Evolutionary conservation across 2,797 vertebrate genomes (phyloP), one percentile per base, ranked within the genome.

Genomic region (Megalops cyprinoides): DNA sequence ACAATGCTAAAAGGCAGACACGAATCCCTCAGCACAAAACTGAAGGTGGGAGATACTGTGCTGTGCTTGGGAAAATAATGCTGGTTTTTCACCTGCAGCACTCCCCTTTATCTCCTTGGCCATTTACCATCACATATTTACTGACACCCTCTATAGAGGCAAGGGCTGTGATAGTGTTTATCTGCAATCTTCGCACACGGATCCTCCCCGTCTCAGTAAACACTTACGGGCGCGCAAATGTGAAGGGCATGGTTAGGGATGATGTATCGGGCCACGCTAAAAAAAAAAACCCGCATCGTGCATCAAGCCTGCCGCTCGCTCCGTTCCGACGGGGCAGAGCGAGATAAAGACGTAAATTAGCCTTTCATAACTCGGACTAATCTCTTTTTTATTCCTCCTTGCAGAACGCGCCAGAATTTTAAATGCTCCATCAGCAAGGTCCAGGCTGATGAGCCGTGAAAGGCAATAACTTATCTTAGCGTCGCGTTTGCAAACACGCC

Each of bases 201-300:
- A n/a, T n/a, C n/a, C 18, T 4, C 15, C 44, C 7, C 20, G 37
- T 69, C 65, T 39, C 37, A 15, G 44, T 69, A 69, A 69, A 69
- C 65, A 69, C 18, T 42, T 39, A 42, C 34, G n/a, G 65, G 34
- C 28, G 44, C 44, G 34, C 44, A 37, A 69, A 42, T 69, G 65
- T 69, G 65, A 69, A 69, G 65, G 34, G 37, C 65, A 69, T 39
- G 65, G 34, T 69, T 69, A 42, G 65, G 65, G 39, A 69, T 44
- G 65, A 69, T 34, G 20, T 20, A 42, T 42, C 15, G 37, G 37
- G 37, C n/a, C 18, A 34, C 37, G 14, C 14, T 1, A 7, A 69
- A 20, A 37, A 39, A 37, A 34, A 65, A n/a, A n/a, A n/a, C n/a
- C n/a, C 18, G 37, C 37, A 39, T 69, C 37, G 15, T 42, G 65